Conservation (phyloP, 2,888 invertebrate genomes). For the Archips xylosteana region DNA sequence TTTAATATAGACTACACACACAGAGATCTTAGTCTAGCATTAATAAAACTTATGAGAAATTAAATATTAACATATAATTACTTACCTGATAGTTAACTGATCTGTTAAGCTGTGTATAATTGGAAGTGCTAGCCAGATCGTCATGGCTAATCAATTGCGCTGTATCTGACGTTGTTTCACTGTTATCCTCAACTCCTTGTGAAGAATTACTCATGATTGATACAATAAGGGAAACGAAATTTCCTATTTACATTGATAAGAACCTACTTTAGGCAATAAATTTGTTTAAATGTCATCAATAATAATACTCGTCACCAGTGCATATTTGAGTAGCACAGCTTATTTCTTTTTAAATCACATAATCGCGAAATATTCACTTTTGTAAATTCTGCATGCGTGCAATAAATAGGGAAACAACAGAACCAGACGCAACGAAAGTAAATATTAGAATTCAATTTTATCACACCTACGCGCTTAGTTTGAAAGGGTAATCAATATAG, state of each 20-base stretch:
- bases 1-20: not conserved
- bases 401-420: not conserved
- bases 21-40: not conserved
- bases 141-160: constrained; percentile 72
- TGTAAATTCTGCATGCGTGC: not conserved
- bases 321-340: not conserved
- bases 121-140: constrained; percentile 69
- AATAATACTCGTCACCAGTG: not conserved
- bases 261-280: not conserved
- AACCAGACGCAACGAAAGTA: not conserved
- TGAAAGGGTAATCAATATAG: not conserved
- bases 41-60: not conserved
- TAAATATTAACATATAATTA: not conserved
- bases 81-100: constrained; percentile 66
- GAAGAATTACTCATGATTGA: constrained; percentile 65
- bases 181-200: constrained; percentile 52
- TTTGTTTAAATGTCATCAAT: not conserved
- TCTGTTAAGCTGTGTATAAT: constrained; percentile 68
- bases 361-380: not conserved
- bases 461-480: no score
- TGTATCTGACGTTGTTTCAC: constrained; percentile 73
- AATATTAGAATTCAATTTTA: not conserved
- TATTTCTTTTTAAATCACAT: not conserved
- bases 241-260: not conserved
- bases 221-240: not conserved